Conservation (phyloP, 2,113 vertebrate genomes). For the Typhlomys cinereus region DNA sequence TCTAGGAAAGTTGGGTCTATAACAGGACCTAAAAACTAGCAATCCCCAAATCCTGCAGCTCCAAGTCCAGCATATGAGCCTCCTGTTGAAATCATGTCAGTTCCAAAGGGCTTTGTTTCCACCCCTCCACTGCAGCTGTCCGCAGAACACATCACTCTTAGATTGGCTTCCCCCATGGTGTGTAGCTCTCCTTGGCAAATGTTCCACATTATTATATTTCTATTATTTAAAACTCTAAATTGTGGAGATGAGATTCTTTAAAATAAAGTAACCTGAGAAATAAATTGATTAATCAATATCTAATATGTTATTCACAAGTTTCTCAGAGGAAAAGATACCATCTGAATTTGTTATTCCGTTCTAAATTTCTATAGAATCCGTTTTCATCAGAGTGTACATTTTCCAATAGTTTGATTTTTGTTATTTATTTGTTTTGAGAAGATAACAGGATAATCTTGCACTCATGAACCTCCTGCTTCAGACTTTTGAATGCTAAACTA, state of each 20-base stretch:
- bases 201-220: neutral
- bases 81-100: no score
- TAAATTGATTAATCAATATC: neutral
- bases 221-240: slow-evolving; percentile 22
- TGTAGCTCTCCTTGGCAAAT: no score
- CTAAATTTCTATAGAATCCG: neutral
- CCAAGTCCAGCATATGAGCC: no score
- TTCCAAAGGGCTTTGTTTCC: no score
- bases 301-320: slow-evolving; percentile 3
- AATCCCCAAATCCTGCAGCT: no score
- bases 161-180: no score
- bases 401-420: neutral
- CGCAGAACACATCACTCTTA: no score
- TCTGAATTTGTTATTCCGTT: neutral
- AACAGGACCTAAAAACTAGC: no score
- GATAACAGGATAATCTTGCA: neutral
- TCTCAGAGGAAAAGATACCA: neutral
- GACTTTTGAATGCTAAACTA: neutral
- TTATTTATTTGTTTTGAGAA: neutral
- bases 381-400: slow-evolving; percentile 15
- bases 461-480: neutral
- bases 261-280: slow-evolving; percentile 15
- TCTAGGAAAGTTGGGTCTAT: no score
- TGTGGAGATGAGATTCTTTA: neutral
- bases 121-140: no score